These are phyloP conservation scores for Phyllostomus discolor DNA, from an alignment of 2,113 vertebrate species.

Conservation along the genomic window DNA sequence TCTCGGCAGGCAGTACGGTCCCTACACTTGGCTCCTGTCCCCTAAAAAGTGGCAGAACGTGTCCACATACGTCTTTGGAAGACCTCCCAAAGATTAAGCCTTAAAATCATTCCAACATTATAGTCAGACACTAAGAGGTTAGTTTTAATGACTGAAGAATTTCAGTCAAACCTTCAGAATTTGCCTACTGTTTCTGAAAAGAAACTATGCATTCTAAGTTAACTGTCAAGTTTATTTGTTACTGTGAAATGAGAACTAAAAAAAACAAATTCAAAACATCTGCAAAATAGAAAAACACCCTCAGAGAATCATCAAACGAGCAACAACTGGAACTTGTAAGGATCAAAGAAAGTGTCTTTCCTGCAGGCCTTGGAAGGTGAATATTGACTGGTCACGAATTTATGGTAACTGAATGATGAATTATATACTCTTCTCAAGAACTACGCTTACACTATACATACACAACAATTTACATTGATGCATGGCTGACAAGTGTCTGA, in stretches of 20 bases:
- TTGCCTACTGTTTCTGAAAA: not conserved
- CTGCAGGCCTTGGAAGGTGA: not conserved
- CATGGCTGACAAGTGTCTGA: constrained; percentile 20
- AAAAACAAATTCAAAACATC: not conserved
- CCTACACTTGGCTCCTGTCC: not conserved
- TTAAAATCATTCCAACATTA: not conserved
- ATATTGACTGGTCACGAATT: not conserved
- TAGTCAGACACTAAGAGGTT: not conserved
- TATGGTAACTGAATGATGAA: constrained; percentile 36
- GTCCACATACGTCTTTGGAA: not conserved
- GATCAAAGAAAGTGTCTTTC: not conserved
- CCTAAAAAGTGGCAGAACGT: not conserved
- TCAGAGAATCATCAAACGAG: not conserved
- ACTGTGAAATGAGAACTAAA: not conserved
- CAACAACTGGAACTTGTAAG: not conserved
- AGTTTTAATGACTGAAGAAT: not conserved
- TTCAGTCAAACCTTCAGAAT: constrained; percentile 12
- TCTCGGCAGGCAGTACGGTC: not conserved
- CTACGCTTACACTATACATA: not conserved
- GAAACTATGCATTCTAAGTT: not conserved
- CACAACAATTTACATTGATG: constrained; percentile 22
- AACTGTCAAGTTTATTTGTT: not conserved
- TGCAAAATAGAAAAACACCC: not conserved
- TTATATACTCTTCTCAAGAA: constrained; percentile 6
- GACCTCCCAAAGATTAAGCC: not conserved